These are phyloP conservation scores for Scomber scombrus DNA, from an alignment of 2,113 vertebrate species.

Conservation along the genomic window DNA sequence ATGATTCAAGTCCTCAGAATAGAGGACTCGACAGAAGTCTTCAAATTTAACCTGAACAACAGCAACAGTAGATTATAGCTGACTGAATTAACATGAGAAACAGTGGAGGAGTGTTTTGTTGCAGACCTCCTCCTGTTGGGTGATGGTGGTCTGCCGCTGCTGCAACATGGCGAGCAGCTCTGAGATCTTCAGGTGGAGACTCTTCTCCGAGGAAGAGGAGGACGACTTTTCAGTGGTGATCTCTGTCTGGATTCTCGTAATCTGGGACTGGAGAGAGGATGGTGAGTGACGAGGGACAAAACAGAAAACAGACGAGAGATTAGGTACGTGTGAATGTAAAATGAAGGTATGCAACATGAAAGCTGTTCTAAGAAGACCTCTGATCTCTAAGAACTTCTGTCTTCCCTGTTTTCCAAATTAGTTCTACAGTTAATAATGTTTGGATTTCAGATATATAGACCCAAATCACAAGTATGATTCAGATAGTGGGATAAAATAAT, in stretches of 20 bases:
- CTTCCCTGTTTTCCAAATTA: too few relatives aligned
- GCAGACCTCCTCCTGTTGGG: conserved; percentile 88
- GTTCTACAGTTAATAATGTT: too few relatives aligned
- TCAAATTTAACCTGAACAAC: too few relatives aligned
- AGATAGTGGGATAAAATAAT: too few relatives aligned
- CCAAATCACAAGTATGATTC: too few relatives aligned
- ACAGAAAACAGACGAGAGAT: neutral
- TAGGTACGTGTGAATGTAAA: neutral
- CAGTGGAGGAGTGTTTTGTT: neutral
- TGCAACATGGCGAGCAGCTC: conserved; percentile 89
- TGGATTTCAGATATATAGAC: too few relatives aligned
- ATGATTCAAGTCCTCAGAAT: too few relatives aligned
- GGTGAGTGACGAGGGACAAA: neutral
- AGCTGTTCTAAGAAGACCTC: too few relatives aligned
- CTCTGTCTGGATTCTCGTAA: conserved; percentile 88
- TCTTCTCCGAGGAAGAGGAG: conserved; percentile 82
- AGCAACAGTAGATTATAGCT: too few relatives aligned
- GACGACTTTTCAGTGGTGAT: conserved; percentile 79
- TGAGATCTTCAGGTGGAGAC: conserved; percentile 88
- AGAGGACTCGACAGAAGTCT: too few relatives aligned
- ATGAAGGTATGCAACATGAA: neutral
- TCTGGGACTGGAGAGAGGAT: conserved; percentile 83
- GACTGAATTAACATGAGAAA: too few relatives aligned
- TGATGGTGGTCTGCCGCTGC: conserved; percentile 89
- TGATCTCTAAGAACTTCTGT: too few relatives aligned